Evolutionary conservation across 2,888 invertebrate species (phyloP).

Genomic region (Listrodromus nycthemerus): DNA sequence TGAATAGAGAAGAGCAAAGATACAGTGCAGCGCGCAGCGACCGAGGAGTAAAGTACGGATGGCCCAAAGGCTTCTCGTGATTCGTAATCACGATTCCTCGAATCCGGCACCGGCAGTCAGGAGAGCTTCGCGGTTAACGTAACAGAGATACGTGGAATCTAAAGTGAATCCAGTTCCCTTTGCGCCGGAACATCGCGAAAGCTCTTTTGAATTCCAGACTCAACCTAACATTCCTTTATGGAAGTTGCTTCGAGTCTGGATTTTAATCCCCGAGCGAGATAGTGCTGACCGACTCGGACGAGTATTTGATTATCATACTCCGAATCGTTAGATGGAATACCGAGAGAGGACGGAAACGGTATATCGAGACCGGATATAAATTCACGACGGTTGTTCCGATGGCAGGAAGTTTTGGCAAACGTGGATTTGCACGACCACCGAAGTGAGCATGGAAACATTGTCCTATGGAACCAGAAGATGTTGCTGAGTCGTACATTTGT

Average conservation of each 20-base stretch:
- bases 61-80: background rate
- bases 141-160: constrained; percentile 6
- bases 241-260: background rate
- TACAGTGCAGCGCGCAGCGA: background rate
- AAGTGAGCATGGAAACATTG: constrained; percentile 12
- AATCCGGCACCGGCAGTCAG: background rate
- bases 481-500: constrained; percentile 9
- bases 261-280: constrained; percentile 1
- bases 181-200: background rate
- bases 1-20: background rate
- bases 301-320: background rate
- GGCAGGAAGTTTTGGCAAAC: background rate
- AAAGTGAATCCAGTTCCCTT: constrained; percentile 5
- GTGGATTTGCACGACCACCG: background rate
- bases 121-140: background rate
- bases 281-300: background rate
- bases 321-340: background rate
- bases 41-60: background rate
- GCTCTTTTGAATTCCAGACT: constrained; percentile 12
- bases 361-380: background rate
- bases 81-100: constrained; percentile 3
- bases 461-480: constrained; percentile 2
- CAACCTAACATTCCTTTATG: background rate
- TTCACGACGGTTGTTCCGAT: background rate
- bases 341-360: background rate